A percentile compares a stretch with the other conserved stretches of the same genome.
These are phyloP conservation scores for Porites lobata DNA, from an alignment of 92 coral and sea anemone genomes.

Conservation along the genomic window DNA sequence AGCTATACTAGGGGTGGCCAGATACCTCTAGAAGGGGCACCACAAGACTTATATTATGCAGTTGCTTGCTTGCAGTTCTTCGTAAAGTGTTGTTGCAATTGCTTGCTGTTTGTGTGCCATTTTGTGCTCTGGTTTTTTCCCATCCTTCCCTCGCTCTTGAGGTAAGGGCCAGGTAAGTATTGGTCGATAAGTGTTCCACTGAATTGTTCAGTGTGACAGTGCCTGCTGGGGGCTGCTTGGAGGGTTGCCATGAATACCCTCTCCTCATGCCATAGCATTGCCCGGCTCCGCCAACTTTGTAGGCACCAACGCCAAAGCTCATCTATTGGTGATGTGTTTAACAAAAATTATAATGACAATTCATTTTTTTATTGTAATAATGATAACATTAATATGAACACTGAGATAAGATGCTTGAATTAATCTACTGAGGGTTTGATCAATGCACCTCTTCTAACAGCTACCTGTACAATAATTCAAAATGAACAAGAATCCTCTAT, in stretches of 20 bases:
- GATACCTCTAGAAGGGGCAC: too few species aligned
- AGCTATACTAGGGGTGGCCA: too few species aligned
- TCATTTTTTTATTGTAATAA: too few species aligned
- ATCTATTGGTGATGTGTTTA: background rate
- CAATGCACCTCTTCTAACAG: too few species aligned
- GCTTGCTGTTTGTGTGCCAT: constrained; percentile 6
- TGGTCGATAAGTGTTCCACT: constrained; percentile 25
- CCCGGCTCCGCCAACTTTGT: background rate
- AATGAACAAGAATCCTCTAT: too few species aligned
- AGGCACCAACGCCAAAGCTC: constrained; percentile 1
- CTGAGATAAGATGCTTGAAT: too few species aligned
- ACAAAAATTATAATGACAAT: too few species aligned
- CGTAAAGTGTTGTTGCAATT: constrained; percentile 56
- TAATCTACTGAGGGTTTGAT: too few species aligned
- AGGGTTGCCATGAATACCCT: constrained; percentile 13
- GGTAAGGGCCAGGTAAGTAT: constrained; percentile 1
- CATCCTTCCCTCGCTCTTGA: constrained; percentile 14
- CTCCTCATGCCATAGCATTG: constrained; percentile 17
- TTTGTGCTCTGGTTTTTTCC: constrained; percentile 3
- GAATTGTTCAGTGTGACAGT: constrained; percentile 17
- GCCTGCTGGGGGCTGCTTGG: constrained; percentile 6
- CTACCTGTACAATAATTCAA: too few species aligned
- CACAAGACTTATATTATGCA: too few species aligned
- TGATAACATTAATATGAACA: too few species aligned
- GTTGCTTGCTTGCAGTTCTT: too few species aligned